These are phyloP conservation scores for Heterohyrax brucei DNA, from an alignment of 2,797 vertebrate genomes.

Conservation along the genomic window DNA sequence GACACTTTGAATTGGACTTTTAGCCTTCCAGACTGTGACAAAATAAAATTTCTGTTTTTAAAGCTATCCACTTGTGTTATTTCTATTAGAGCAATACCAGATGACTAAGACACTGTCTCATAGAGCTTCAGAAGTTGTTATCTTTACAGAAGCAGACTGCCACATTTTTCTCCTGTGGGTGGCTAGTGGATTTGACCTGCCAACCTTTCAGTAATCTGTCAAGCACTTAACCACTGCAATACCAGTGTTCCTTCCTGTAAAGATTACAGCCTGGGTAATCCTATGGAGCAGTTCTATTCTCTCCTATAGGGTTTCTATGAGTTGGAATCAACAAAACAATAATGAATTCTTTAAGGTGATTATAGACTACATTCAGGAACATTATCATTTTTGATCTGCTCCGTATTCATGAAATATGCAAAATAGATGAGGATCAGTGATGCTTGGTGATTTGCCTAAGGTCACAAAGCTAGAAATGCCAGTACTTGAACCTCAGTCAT, in stretches of 20 bases:
- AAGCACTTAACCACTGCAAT: background rate
- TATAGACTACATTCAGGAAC: slow-evolving; percentile 52
- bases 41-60: too few relatives aligned
- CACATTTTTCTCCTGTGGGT: background rate
- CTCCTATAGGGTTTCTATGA: background rate
- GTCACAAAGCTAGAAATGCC: slow-evolving; percentile 41
- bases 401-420: slow-evolving; percentile 36
- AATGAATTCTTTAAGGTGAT: background rate
- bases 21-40: too few relatives aligned
- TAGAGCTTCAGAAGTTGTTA: background rate
- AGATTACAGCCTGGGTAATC: background rate
- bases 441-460: slow-evolving; percentile 38
- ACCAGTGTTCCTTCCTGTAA: background rate
- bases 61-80: too few relatives aligned
- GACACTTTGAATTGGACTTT: too few relatives aligned
- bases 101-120: too few relatives aligned
- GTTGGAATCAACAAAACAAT: background rate
- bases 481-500: slow-evolving; percentile 1
- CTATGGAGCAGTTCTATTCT: background rate
- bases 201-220: background rate
- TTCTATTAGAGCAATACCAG: too few relatives aligned
- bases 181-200: background rate
- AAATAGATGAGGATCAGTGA: background rate
- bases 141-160: background rate
- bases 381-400: slow-evolving; percentile 58